Percentiles rank a stretch among this genome's conserved stretches.
Conservation (phyloP, 2,113 vertebrate genomes). For the Lasiurus borealis region DNA sequence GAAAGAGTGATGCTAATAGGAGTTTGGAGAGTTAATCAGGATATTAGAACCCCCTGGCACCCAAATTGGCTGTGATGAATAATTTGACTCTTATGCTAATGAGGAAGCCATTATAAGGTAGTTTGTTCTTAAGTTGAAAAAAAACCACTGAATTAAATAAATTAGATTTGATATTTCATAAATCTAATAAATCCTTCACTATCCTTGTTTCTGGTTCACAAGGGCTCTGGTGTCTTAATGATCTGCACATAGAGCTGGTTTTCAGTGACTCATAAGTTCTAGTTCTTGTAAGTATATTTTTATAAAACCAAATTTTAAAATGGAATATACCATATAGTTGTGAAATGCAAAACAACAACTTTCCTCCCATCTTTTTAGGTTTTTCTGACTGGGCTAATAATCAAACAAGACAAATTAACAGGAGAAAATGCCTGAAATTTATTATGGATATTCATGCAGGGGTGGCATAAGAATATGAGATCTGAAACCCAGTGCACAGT, state of each 20-base stretch:
- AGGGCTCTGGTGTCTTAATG: neutral
- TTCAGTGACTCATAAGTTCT: neutral
- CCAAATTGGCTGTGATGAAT: neutral
- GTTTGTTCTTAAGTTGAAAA: slow-evolving; percentile 39
- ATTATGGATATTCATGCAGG: neutral
- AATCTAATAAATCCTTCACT: neutral
- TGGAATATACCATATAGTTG: neutral
- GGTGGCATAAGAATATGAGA: neutral
- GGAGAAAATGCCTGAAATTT: neutral
- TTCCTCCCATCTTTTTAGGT: neutral
- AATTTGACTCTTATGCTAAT: neutral
- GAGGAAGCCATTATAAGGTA: neutral
- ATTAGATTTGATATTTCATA: neutral
- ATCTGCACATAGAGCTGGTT: neutral
- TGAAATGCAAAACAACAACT: neutral
- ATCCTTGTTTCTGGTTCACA: neutral
- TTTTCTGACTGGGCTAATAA: neutral
- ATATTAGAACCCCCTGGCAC: neutral
- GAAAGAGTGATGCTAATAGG: neutral
- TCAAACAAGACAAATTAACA: neutral
- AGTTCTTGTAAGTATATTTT: neutral
- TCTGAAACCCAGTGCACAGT: neutral
- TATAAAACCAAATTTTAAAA: slow-evolving; percentile 48
- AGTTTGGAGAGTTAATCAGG: neutral
- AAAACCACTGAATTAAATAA: neutral